phyloP scores from a whole-genome alignment of 92 coral and sea anemone genomes.

The Meandrina meandrites region DNA sequence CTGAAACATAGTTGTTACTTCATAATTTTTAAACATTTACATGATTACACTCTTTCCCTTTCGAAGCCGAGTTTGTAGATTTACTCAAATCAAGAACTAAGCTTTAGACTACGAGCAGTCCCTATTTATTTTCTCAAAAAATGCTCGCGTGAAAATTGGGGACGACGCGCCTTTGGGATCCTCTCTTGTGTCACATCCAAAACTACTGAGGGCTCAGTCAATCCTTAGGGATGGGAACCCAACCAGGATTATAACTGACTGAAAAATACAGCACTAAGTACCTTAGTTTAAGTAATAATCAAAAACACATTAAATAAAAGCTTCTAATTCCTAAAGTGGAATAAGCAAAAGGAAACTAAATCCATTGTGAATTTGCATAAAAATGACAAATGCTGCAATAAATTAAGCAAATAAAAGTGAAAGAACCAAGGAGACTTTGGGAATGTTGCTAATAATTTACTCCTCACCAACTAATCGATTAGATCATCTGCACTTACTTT shows the following conservation, averaged over 20 bases:
- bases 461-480: not conserved
- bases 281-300: too few relatives aligned
- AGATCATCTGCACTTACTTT: not conserved
- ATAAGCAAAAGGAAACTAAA: not conserved
- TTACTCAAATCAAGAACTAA: not conserved
- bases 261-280: too few relatives aligned
- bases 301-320: too few relatives aligned
- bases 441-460: not conserved
- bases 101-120: too few relatives aligned
- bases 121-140: too few relatives aligned
- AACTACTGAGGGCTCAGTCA: too few relatives aligned
- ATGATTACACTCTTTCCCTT: not conserved
- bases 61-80: not conserved
- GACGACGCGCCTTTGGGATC: too few relatives aligned
- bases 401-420: not conserved
- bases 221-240: too few relatives aligned
- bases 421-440: not conserved
- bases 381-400: not conserved
- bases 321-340: not conserved
- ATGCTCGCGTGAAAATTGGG: too few relatives aligned
- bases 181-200: too few relatives aligned
- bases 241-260: too few relatives aligned
- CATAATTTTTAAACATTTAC: not conserved
- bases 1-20: not conserved
- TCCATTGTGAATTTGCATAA: not conserved